phyloP scores from a whole-genome alignment of 2,888 invertebrate genomes.

The Meteorus cinctellus region DNA sequence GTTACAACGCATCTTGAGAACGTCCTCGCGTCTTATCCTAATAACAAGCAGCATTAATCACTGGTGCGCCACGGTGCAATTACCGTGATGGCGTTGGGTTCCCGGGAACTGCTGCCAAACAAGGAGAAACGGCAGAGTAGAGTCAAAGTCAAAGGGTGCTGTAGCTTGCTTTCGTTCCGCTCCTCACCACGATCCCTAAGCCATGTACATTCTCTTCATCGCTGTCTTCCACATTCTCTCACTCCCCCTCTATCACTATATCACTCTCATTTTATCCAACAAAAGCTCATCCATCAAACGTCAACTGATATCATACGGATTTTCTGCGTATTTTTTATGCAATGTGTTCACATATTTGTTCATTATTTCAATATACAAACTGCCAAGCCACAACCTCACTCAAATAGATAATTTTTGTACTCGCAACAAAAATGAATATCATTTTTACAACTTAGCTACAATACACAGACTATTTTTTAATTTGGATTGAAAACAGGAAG shows the following conservation, averaged over 20 bases:
- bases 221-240: not conserved
- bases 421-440: no score
- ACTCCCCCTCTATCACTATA: slow-evolving; percentile 5
- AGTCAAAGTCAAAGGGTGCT: slow-evolving; percentile 57
- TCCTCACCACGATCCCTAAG: slow-evolving; percentile 31
- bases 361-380: slow-evolving; percentile 32
- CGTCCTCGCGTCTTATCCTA: slow-evolving; percentile 62
- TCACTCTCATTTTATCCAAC: slow-evolving; percentile 6
- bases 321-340: not conserved
- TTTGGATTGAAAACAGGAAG: no score
- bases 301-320: not conserved
- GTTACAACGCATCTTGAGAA: slow-evolving; percentile 55
- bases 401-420: no score
- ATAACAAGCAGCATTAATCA: slow-evolving; percentile 68
- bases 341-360: not conserved
- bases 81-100: slow-evolving; percentile 63
- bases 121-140: slow-evolving; percentile 48
- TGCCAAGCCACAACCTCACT: no score
- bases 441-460: no score
- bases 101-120: slow-evolving; percentile 45
- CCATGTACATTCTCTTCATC: slow-evolving; percentile 30
- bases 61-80: slow-evolving; percentile 62
- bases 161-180: slow-evolving; percentile 36
- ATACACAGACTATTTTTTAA: no score
- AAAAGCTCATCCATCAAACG: slow-evolving; percentile 16